phyloP scores from a whole-genome alignment of 2,797 vertebrate genomes.

The Alectoris magna region DNA sequence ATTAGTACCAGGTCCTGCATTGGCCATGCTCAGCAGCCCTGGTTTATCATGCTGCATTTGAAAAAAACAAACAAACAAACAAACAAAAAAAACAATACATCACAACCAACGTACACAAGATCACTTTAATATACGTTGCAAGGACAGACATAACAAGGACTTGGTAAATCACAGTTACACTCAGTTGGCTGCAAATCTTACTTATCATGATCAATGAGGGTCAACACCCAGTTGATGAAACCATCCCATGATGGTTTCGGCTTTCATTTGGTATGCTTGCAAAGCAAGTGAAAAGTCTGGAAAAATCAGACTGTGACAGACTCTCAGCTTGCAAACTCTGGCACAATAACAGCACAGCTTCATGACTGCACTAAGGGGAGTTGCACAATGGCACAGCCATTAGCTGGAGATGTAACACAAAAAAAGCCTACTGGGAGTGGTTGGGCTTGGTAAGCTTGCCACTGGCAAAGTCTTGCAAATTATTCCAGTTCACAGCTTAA shows the following conservation, averaged over 20 bases:
- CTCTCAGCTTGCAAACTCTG: neutral
- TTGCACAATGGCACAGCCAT: neutral
- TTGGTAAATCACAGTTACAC: neutral
- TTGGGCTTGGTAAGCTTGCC: neutral
- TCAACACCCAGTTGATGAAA: neutral
- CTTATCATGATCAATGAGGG: neutral
- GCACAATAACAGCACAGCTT: neutral
- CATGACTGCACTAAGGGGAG: neutral
- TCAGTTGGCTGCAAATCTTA: neutral
- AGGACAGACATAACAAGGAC: neutral
- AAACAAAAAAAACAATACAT: neutral
- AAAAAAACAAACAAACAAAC: neutral
- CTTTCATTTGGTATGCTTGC: neutral
- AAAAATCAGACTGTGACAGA: neutral
- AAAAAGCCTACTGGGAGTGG: neutral
- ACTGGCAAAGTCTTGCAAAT: neutral
- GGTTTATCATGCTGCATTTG: constrained; percentile 87
- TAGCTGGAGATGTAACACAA: neutral
- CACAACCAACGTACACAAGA: neutral
- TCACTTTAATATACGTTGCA: neutral
- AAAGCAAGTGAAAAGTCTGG: neutral
- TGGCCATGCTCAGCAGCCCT: constrained; percentile 96
- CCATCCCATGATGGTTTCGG: neutral
- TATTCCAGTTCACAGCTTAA: neutral
- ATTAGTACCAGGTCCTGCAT: constrained; percentile 92